Evolutionary conservation across 92 coral and sea anemone species (phyloP).

Genomic region (Paragorgia papillata): DNA sequence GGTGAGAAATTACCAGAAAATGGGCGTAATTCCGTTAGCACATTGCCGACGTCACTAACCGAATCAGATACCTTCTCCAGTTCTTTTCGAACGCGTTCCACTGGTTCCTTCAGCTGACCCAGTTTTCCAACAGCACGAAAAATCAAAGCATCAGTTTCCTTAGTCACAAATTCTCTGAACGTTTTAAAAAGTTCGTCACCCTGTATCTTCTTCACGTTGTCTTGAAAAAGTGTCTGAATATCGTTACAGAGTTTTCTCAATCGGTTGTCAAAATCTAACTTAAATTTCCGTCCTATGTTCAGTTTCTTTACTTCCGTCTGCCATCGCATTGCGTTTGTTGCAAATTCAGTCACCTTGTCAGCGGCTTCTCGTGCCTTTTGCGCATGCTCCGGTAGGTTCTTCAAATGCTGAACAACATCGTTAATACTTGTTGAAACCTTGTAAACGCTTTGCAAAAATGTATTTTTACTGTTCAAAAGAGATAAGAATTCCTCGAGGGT

Average conservation of each 20-base stretch:
- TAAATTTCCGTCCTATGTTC: conserved; percentile 68
- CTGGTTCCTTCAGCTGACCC: conserved; percentile 69
- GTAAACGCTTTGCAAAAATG: conserved; percentile 66
- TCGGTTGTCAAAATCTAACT: conserved; percentile 69
- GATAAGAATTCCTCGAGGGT: conserved; percentile 81
- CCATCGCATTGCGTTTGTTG: conserved; percentile 69
- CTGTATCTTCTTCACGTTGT: conserved; percentile 66
- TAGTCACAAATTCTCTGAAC: conserved; percentile 70
- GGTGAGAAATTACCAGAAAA: conserved; percentile 79
- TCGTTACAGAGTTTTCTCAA: conserved; percentile 75
- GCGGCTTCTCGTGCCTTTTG: conserved; percentile 79
- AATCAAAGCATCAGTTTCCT: conserved; percentile 72
- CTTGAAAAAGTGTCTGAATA: conserved; percentile 64
- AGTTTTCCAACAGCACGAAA: conserved; percentile 67
- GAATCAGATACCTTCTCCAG: conserved; percentile 60
- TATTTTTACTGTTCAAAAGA: conserved; percentile 74
- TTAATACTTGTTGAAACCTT: conserved; percentile 70
- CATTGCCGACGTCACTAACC: conserved; percentile 67
- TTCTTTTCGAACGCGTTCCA: conserved; percentile 64
- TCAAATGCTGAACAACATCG: conserved; percentile 61
- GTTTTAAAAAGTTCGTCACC: conserved; percentile 67
- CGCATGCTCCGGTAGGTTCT: conserved; percentile 80
- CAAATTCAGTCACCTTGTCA: conserved; percentile 78
- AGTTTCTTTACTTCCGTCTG: conserved; percentile 76
- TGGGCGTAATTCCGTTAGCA: conserved; percentile 78